Evolutionary conservation across 2,888 invertebrate genomes (phyloP), one percentile per base, ranked within the genome.

Genomic region (Buathra laborator): DNA sequence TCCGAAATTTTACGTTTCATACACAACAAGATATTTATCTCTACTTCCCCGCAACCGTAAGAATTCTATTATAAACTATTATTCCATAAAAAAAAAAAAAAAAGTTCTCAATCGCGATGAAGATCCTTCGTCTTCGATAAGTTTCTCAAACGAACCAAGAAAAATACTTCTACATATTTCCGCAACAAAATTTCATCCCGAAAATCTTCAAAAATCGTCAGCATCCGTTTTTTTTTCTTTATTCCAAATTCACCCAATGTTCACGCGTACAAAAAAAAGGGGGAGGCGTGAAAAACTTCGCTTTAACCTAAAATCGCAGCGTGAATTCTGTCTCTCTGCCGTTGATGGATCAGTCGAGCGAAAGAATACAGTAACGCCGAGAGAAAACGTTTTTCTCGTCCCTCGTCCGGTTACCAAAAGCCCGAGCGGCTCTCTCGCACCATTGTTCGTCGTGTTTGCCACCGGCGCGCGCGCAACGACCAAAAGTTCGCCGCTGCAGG

Each of bases 391-490:
- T 43, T 67, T 19, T 56, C 24, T 59, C 76, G 72, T 48, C 82
- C 82, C 59, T 84, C 84, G 81, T 75, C 82, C 83, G 80, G 72
- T 84, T 81, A 81, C 80, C 84, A 12, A 74, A 77, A 77, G 66
- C 29, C 56, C 76, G 67, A 62, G 53, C 56, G 56, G 56, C 56
- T 37, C 5, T 37, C 32, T 12, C 51, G 51, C 29, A 32, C 74
- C 74, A 80, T 87, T 87, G 87, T 87, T 83, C 76, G 46, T 48
- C 56, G 56, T 86, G 82, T 84, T 84, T 87, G 84, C 84, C 77
- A 74, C 62, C 43, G 74, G 66, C 24, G 64, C 53, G 70, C 24
- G 37, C 51, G 6, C 9, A 9, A 16, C n/a, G 10, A 16, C 14
- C 62, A n/a, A 32, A n/a, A 29, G 62, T 12, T 66, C 37, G 16